Evolutionary conservation across 2,113 vertebrate species (phyloP), one percentile per base, ranked within the genome.

Genomic region (Girardinichthys multiradiatus): DNA sequence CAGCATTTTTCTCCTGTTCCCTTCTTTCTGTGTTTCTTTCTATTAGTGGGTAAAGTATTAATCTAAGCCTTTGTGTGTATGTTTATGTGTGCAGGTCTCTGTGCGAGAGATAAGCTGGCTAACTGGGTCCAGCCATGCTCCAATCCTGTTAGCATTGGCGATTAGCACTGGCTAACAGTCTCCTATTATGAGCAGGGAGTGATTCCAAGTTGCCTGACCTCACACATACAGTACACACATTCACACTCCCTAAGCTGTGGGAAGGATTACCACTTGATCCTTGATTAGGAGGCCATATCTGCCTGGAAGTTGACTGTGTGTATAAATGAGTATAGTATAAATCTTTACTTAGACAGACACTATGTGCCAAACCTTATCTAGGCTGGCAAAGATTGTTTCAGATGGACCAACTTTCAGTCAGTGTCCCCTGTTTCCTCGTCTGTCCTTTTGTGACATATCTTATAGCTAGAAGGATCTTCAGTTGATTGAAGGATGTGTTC

Each of bases 71-170:
- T 29, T 76, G 28, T 60, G 29, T 35, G 60, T 69, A 35, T 74
- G 70, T 51, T 27, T 68, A 45, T 69, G 28, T 70, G 57, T 33
- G 26, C 67, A 27, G 63, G 30, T 72, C 12, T 72, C 71, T 31
- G 68, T 45, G 51, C 42, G 37, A 37, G 65, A 86, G 89, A 90
- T 89, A 89, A 91, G 87, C 87, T 68, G 74, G 61, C 86, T 81
- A 81, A 87, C 87, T 86, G 76, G 80, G 82, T 85, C 85, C 74
- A 7, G 85, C 86, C 70, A 45, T 86, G 83, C 83, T 82, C 76
- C 87, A 92, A 91, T 92, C 87, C 87, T 91, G 91, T 92, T 91
- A 90, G 83, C 85, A 86, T 89, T 92, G 87, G 86, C 65, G 87
- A 90, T 88, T 91, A 91, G 89, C 79, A 75, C 83, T 75, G 70